Evolutionary conservation across 2,888 invertebrate genomes (phyloP), one percentile per base, ranked within the genome.

Genomic region (Blera fallax): DNA sequence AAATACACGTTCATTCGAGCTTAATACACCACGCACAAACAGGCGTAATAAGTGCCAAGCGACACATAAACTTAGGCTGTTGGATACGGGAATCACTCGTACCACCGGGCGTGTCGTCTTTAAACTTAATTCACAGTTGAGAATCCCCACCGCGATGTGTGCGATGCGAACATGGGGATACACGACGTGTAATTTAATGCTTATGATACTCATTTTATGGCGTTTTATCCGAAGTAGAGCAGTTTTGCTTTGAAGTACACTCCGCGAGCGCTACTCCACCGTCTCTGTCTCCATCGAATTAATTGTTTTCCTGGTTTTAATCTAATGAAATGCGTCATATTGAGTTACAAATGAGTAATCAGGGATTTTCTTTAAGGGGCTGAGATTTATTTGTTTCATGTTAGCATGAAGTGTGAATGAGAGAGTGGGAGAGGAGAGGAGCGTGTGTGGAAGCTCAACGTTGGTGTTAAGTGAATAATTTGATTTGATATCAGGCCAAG

Each of bases 311-410:
- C 76, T 67, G 56, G 65, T 48, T 67, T 67, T 76, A 76, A 65
- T 76, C 65, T 76, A 67, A 67, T 76, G 54, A 76, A 76, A 76
- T 76, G 65, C 76, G 65, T 76, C 76, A 76, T 76, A 76, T 64
- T 76, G 76, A 65, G 76, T 76, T 76, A 76, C 76, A 76, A 76
- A 76, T 76, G 76, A 65, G 76, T 76, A 65, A 76, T 65, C 65
- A 58, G 56, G 76, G 65, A 67, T 76, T 76, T 76, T 43, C 64
- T 27, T 18, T 16, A 65, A 27, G 65, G 54, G 74, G 29, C 27
- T n/a, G 45, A 48, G 37, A 76, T 76, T 50, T 76, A 76, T 48
- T 27, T 54, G 11, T 37, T 29, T 48, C 43, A 24, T 24, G 27
- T 18, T 37, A 14, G n/a, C 6, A 50, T 34, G 11, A 32, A 62